Conservation (phyloP, 2,113 vertebrate species). For the Neolamprologus cancellatus region DNA sequence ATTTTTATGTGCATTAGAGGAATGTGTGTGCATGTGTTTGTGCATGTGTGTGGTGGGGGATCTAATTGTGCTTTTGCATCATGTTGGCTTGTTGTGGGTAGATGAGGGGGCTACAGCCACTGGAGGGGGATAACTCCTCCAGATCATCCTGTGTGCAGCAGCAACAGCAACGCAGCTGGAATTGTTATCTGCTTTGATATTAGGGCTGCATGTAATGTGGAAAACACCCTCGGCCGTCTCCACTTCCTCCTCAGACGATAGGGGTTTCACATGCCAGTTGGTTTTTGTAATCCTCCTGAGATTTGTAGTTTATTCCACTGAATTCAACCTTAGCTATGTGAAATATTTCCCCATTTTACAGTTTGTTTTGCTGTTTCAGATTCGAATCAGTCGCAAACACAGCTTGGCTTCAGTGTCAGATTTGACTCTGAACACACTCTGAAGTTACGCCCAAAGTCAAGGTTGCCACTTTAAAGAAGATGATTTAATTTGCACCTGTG, state of each 20-base stretch:
- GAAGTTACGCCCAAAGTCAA: not conserved
- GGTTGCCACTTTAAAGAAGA: not conserved
- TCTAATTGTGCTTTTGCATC: not conserved
- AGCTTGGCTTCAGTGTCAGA: not conserved
- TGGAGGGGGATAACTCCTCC: slow-evolving; percentile 56
- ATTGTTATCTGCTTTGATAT: slow-evolving; percentile 76
- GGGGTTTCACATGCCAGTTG: slow-evolving; percentile 62
- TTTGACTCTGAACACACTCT: not conserved
- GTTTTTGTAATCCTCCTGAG: slow-evolving; percentile 59
- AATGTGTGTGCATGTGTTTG: not conserved
- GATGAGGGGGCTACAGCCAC: not conserved
- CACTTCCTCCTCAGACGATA: slow-evolving; percentile 64
- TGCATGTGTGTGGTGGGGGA: not conserved
- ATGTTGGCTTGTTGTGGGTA: not conserved
- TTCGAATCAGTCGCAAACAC: not conserved
- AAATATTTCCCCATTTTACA: slow-evolving; percentile 44
- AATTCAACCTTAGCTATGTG: slow-evolving; percentile 57
- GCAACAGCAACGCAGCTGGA: slow-evolving; percentile 67
- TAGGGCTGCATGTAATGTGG: slow-evolving; percentile 66
- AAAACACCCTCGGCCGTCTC: slow-evolving; percentile 65
- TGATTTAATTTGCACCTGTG: slow-evolving; percentile 1
- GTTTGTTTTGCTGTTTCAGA: slow-evolving; percentile 5
- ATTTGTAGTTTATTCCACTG: slow-evolving; percentile 58
- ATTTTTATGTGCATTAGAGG: not conserved
- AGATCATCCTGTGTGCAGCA: slow-evolving; percentile 66